Conservation (phyloP, 2,797 vertebrate species). For the Lithobates pipiens region DNA sequence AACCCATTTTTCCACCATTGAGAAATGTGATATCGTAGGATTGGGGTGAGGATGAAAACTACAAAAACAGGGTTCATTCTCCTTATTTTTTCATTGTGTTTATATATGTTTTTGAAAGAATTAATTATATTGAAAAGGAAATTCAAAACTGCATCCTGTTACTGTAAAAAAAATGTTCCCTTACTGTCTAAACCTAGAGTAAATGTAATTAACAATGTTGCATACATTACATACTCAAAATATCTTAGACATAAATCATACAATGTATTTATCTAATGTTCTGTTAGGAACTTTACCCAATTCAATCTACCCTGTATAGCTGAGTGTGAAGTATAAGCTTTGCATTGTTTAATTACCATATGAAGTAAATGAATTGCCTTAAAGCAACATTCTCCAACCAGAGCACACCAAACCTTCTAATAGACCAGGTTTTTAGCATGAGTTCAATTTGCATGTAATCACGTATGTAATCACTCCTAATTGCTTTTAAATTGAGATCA, state of each 20-base stretch:
- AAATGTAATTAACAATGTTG: too few relatives aligned
- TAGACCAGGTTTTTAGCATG: constrained; percentile 57
- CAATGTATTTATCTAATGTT: background rate
- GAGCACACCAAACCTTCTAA: constrained; percentile 51
- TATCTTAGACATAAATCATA: background rate
- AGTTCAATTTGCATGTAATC: constrained; percentile 63
- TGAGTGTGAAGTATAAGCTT: constrained; percentile 35
- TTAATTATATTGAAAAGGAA: too few relatives aligned
- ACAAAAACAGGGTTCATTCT: too few relatives aligned
- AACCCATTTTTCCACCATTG: too few relatives aligned
- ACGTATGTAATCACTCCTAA: constrained; percentile 62
- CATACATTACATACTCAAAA: background rate
- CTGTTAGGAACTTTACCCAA: background rate
- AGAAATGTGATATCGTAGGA: too few relatives aligned
- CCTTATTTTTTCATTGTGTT: too few relatives aligned
- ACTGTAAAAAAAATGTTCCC: too few relatives aligned
- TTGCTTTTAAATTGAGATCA: constrained; percentile 64
- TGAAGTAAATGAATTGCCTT: constrained; percentile 56
- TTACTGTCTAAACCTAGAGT: too few relatives aligned
- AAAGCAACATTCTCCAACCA: constrained; percentile 51
- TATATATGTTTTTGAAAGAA: too few relatives aligned
- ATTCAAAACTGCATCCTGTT: too few relatives aligned
- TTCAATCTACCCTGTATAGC: constrained; percentile 25
- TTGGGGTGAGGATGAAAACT: too few relatives aligned
- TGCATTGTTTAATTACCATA: constrained; percentile 53